Conservation (phyloP, 2,113 vertebrate genomes). For the Plecturocebus donacophilus region DNA sequence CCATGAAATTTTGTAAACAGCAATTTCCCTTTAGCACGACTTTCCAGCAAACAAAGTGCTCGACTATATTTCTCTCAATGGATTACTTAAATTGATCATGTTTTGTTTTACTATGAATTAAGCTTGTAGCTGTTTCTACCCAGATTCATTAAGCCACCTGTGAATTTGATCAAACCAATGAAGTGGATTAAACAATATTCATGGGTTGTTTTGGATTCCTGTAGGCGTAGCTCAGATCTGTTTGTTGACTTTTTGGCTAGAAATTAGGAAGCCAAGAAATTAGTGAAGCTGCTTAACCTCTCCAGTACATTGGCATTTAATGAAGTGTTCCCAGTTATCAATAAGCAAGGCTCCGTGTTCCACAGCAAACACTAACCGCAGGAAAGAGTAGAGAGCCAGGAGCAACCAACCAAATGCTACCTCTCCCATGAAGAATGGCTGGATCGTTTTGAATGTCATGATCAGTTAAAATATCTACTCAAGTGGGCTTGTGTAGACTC, state of each 20-base stretch:
- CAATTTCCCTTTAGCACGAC: accelerated
- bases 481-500: neutral
- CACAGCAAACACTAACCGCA: neutral
- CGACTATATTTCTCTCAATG: neutral
- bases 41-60: neutral
- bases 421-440: neutral
- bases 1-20: accelerated
- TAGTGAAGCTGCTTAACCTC: neutral
- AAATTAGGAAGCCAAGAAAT: neutral
- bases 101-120: constrained; percentile 18
- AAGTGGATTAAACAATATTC: neutral
- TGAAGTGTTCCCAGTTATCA: neutral
- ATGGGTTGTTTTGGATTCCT: neutral
- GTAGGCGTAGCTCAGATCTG: neutral
- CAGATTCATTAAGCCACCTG: neutral
- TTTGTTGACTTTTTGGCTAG: neutral
- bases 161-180: neutral
- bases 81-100: neutral
- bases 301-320: neutral
- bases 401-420: neutral
- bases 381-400: neutral
- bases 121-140: neutral
- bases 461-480: neutral
- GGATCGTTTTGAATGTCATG: neutral
- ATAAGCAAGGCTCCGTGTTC: neutral